Evolutionary conservation across 2,113 vertebrate genomes (phyloP).

Genomic region (Gnathonemus echidnorhynchus): DNA sequence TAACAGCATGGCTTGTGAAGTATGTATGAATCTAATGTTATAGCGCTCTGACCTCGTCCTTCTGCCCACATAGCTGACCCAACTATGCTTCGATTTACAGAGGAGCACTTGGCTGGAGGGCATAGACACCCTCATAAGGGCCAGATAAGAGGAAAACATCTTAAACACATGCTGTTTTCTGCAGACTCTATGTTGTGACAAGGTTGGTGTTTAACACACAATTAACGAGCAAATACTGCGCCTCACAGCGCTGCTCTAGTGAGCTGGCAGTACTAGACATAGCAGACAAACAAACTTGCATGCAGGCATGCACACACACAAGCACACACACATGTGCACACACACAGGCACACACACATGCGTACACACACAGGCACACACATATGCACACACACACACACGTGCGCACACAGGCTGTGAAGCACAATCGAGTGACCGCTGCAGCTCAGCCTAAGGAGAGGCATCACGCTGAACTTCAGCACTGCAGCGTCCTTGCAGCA

Average conservation of each 20-base stretch:
- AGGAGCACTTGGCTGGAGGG: neutral
- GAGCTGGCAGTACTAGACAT: neutral
- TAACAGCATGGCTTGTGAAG: neutral
- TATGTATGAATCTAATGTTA: neutral
- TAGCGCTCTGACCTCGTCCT: neutral
- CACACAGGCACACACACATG: neutral
- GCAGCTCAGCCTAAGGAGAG: neutral
- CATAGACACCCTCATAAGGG: neutral
- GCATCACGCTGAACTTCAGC: neutral
- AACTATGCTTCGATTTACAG: neutral
- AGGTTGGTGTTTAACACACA: neutral
- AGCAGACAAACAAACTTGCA: neutral
- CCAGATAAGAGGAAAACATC: neutral
- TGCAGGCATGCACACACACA: neutral
- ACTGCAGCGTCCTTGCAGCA: neutral
- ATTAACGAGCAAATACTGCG: neutral
- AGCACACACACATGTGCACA: neutral
- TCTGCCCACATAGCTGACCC: neutral
- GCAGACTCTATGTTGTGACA: neutral
- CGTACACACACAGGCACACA: neutral
- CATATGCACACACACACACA: neutral
- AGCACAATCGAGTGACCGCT: neutral
- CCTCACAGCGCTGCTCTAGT: neutral
- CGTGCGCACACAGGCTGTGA: neutral
- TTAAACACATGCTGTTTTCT: neutral